Base-by-base conservation (phyloP, 2,888 invertebrate species). In the Athalia rosae region DNA sequence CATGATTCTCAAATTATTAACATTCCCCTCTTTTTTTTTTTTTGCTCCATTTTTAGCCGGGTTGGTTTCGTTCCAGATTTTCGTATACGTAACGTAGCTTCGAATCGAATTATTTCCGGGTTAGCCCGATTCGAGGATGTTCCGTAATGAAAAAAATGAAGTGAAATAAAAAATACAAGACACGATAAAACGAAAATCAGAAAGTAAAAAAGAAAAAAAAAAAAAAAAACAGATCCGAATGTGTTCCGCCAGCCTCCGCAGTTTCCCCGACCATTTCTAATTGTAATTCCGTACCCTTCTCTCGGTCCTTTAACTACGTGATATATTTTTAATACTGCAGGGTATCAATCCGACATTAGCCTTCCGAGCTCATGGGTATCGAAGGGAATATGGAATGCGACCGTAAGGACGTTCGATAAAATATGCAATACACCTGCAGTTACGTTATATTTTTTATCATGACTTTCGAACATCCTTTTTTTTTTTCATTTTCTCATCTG, bases 251-350 rank as follows among this genome's bases (percentile, higher is more conserved):
- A 13, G 45, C 81, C 84, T 28, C 28, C 28, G 28, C 28, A 2
- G 28, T 28, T 28, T 28, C 28, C 28, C 28, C 28, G 28, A 28
- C 28, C 28, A 28, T 28, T 28, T 28, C 28, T 85, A 84, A 84
- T 84, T 85, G 85, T 85, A 79, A 84, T 84, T 83, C 81, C 80
- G 58, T 8, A 81, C 81, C 84, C 84, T 80, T 77, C 80, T 77
- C 78, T 71, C 79, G 77, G 77, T 47, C 77, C 64, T 81, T 81
- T 80, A 77, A 80, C 78, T 78, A 77, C 82, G 82, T 84, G 83
- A 86, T 86, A 86, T 82, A 86, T 85, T 86, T 86, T 86, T 86
- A 85, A 86, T 85, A 82, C 81, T 78, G 80, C 80, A 74, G 81
- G 80, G 79, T 82, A 85, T 86, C 85, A 85, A 86, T 86, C 83